Conservation (phyloP, 2,888 invertebrate species). For the Noctua fimbriata region DNA sequence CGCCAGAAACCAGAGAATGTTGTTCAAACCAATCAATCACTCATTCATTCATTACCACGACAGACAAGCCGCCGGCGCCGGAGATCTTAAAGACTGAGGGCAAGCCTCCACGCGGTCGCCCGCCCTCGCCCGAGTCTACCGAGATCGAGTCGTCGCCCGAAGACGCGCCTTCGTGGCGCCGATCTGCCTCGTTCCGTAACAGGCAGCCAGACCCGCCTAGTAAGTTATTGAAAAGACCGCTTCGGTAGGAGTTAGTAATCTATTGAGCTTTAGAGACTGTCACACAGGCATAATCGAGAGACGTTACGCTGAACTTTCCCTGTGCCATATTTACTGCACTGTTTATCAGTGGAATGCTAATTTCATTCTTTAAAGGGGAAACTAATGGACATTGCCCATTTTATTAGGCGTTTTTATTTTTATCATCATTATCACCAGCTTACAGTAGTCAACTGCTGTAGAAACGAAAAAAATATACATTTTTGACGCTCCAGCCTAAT, state of each 20-base stretch:
- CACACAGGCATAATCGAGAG: neutral
- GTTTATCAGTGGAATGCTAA: neutral
- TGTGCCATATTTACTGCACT: neutral
- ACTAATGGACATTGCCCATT: neutral
- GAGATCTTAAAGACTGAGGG: constrained; percentile 86
- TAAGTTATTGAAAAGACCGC: constrained; percentile 67
- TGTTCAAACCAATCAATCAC: constrained; percentile 62
- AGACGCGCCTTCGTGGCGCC: constrained; percentile 86
- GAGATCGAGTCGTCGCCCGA: constrained; percentile 74
- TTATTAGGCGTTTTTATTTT: neutral
- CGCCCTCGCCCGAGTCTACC: constrained; percentile 80
- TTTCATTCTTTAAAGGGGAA: neutral
- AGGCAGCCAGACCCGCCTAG: constrained; percentile 79
- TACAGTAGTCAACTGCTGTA: neutral
- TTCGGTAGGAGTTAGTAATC: constrained; percentile 8
- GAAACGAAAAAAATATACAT: neutral
- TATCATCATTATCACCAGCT: neutral
- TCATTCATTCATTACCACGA: constrained; percentile 59
- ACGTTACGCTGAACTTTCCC: neutral
- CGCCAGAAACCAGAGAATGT: constrained; percentile 28
- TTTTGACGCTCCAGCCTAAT: neutral
- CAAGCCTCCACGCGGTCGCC: constrained; percentile 85
- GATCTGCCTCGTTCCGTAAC: constrained; percentile 83
- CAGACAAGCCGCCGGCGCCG: constrained; percentile 82
- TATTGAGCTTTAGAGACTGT: constrained; percentile 2